phyloP scores from a whole-genome alignment of 2,797 vertebrate genomes.

The Trichosurus vulpecula region DNA sequence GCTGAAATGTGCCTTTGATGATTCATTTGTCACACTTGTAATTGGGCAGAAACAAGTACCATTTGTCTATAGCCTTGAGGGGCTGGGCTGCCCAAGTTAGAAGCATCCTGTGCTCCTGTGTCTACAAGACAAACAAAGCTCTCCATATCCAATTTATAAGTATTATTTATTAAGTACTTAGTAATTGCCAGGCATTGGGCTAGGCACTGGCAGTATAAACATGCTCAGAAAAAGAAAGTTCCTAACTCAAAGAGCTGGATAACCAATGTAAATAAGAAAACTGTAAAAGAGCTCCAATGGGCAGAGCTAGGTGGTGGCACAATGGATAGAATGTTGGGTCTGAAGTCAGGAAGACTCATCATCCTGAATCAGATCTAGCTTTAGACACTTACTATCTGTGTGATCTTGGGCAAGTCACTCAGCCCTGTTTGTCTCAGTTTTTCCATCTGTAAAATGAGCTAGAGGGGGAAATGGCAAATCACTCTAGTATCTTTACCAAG shows the following conservation, averaged over 20 bases:
- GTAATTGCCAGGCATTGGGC: background rate
- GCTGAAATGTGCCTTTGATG: slow-evolving; percentile 32
- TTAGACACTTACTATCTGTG: background rate
- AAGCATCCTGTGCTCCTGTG: background rate
- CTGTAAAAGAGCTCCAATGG: background rate
- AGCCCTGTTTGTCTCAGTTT: background rate
- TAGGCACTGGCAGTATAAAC: background rate
- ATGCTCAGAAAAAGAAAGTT: background rate
- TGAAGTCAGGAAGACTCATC: background rate
- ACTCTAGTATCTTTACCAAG: background rate
- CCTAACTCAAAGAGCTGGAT: background rate
- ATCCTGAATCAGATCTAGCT: background rate
- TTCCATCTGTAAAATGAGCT: background rate
- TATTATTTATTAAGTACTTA: background rate
- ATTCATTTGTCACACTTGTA: slow-evolving; percentile 66
- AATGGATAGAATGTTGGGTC: background rate
- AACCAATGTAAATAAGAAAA: background rate
- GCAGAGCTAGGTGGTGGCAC: background rate
- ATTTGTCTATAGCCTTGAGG: background rate
- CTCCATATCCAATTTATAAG: background rate
- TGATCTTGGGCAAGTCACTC: background rate
- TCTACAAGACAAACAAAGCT: background rate
- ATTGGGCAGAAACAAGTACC: background rate
- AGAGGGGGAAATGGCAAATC: background rate
- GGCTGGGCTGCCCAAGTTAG: slow-evolving; percentile 31